A percentile compares a stretch with the other conserved stretches of the same genome.
Conservation (phyloP, 2,888 invertebrate genomes). For the Deroplatys truncata region DNA sequence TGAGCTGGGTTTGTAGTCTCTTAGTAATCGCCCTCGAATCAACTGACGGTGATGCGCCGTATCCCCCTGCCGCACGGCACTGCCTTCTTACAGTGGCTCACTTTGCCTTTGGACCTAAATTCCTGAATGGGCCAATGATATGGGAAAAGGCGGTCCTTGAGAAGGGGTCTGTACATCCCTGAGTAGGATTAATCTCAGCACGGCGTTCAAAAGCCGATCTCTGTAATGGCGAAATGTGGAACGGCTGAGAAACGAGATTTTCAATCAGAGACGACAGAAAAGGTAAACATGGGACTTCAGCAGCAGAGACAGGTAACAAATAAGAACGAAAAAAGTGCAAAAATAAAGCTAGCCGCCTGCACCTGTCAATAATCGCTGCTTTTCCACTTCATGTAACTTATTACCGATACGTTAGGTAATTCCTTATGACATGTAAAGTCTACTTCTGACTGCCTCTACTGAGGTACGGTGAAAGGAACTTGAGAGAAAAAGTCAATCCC, state of each 20-base stretch:
- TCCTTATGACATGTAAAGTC: background rate
- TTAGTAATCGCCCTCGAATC: too few species aligned
- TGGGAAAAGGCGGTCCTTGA: too few species aligned
- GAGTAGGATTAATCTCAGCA: background rate
- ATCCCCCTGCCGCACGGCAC: too few species aligned
- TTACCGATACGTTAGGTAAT: background rate
- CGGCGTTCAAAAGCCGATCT: background rate
- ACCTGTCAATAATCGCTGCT: background rate
- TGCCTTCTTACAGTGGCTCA: too few species aligned
- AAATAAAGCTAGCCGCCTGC: background rate
- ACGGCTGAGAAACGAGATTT: background rate
- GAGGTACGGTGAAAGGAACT: too few species aligned
- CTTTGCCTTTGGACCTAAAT: too few species aligned
- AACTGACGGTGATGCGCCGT: too few species aligned
- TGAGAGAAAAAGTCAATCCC: background rate
- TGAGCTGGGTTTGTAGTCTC: too few species aligned
- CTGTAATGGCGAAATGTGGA: background rate
- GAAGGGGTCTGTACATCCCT: background rate
- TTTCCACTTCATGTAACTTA: background rate
- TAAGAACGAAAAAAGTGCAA: background rate
- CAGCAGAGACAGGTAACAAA: background rate
- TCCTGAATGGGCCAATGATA: too few species aligned
- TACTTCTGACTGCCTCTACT: background rate
- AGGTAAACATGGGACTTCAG: background rate
- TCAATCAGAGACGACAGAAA: slow-evolving; percentile 2